phyloP scores from a whole-genome alignment of 2,113 vertebrate genomes.

The Poeciliopsis prolifica region DNA sequence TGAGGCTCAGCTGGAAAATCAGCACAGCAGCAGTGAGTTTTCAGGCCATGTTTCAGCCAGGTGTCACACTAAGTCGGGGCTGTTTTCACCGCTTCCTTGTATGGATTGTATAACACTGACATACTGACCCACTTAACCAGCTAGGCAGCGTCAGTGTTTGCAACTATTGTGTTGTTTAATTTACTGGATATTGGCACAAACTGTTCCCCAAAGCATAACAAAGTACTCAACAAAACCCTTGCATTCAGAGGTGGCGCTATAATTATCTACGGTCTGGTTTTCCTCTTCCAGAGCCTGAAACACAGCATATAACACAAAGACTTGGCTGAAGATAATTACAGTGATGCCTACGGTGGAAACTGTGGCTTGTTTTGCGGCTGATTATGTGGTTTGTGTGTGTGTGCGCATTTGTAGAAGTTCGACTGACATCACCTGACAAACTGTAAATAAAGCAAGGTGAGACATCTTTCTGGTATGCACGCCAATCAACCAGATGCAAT shows the following conservation, averaged over 20 bases:
- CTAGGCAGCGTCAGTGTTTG: slow-evolving; percentile 26
- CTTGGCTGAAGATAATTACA: background rate
- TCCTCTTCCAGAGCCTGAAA: background rate
- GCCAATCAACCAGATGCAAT: background rate
- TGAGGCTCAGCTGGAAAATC: slow-evolving; percentile 41
- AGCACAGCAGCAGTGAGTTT: slow-evolving; percentile 1
- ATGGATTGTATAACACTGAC: slow-evolving; percentile 43
- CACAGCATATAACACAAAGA: background rate
- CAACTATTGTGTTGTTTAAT: slow-evolving; percentile 20
- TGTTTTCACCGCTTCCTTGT: slow-evolving; percentile 29
- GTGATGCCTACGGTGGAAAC: background rate
- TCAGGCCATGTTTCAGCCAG: slow-evolving; percentile 40
- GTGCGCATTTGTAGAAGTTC: background rate
- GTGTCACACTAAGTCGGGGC: slow-evolving; percentile 53
- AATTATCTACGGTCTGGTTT: background rate
- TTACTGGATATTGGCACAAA: slow-evolving; percentile 39
- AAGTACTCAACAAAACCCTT: slow-evolving; percentile 15
- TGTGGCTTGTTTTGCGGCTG: background rate
- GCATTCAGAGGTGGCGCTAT: slow-evolving; percentile 12
- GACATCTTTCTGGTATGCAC: slow-evolving; percentile 3
- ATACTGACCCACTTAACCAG: slow-evolving; percentile 60
- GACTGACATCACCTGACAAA: slow-evolving; percentile 4
- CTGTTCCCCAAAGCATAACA: slow-evolving; percentile 3
- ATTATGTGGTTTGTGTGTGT: background rate
- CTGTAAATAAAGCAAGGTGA: background rate